phyloP scores from a whole-genome alignment of 1,140 invertebrate species.

The Drosophila sp. region DNA sequence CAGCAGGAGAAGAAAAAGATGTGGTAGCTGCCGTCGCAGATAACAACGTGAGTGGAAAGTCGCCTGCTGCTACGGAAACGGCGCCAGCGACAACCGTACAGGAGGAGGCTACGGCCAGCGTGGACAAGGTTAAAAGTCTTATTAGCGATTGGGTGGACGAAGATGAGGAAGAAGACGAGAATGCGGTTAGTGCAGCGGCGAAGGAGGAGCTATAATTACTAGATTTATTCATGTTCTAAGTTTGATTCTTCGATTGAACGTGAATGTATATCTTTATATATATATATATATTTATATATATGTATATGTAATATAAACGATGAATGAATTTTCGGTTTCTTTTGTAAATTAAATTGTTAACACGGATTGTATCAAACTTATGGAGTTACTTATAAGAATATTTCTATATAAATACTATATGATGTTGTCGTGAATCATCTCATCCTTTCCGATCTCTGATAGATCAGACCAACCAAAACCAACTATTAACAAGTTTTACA shows the following conservation, averaged over 20 bases:
- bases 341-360: slow-evolving; percentile 72
- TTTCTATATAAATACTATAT: slow-evolving; percentile 22
- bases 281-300: slow-evolving; percentile 7
- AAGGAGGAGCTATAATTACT: slow-evolving; percentile 74
- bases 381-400: slow-evolving; percentile 11
- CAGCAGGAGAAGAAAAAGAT: not conserved
- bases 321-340: slow-evolving; percentile 63
- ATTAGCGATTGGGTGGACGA: slow-evolving; percentile 80
- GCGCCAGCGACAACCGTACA: not conserved
- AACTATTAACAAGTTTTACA: slow-evolving; percentile 1
- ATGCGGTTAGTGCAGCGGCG: slow-evolving; percentile 68
- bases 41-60: slow-evolving; percentile 1
- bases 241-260: slow-evolving; percentile 40
- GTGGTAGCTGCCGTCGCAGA: slow-evolving; percentile 1
- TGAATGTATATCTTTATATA: slow-evolving; percentile 15
- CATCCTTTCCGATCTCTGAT: not conserved
- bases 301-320: not conserved
- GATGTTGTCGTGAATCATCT: slow-evolving; percentile 8
- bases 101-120: slow-evolving; percentile 21
- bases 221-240: slow-evolving; percentile 82
- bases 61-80: not conserved
- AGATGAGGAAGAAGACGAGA: slow-evolving; percentile 73
- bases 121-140: slow-evolving; percentile 72
- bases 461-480: slow-evolving; percentile 44
- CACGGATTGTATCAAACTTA: slow-evolving; percentile 13